These are phyloP conservation scores for Alligator sinensis DNA, from an alignment of 2,113 vertebrate species.

Conservation along the genomic window DNA sequence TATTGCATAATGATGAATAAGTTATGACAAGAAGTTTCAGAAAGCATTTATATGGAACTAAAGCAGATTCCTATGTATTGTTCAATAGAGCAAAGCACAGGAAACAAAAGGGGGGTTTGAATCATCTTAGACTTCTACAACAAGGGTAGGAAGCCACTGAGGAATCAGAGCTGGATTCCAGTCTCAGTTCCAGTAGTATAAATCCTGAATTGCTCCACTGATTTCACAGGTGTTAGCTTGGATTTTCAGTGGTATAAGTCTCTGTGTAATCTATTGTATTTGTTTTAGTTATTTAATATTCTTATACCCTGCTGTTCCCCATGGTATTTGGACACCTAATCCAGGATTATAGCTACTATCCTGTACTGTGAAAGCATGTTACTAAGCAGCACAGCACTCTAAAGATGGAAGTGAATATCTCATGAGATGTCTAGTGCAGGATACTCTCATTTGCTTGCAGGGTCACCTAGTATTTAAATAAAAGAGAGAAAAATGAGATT, in stretches of 20 bases:
- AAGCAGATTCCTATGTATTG: constrained; percentile 40
- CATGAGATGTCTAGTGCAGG: not conserved
- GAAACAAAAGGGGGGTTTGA: not conserved
- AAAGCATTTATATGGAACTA: constrained; percentile 4
- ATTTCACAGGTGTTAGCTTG: not conserved
- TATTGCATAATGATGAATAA: constrained; percentile 48
- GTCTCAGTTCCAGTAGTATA: not conserved
- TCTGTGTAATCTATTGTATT: constrained; percentile 25
- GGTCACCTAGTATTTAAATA: not conserved
- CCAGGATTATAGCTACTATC: constrained; percentile 8
- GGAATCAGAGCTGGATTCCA: not conserved
- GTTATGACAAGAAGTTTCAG: constrained; percentile 44
- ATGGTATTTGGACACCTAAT: constrained; percentile 7
- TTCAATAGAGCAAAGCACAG: constrained; percentile 33
- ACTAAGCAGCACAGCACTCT: constrained; percentile 38
- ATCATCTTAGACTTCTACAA: not conserved
- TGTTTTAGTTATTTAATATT: constrained; percentile 32
- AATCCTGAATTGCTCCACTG: constrained; percentile 27
- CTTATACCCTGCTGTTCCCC: not conserved
- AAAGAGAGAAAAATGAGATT: not conserved
- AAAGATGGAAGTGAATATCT: constrained; percentile 41
- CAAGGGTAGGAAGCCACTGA: constrained; percentile 3
- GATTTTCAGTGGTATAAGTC: not conserved
- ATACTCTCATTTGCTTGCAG: not conserved
- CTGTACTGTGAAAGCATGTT: constrained; percentile 11